phyloP scores from a whole-genome alignment of 2,888 invertebrate genomes.

The Drosophila colorata region DNA sequence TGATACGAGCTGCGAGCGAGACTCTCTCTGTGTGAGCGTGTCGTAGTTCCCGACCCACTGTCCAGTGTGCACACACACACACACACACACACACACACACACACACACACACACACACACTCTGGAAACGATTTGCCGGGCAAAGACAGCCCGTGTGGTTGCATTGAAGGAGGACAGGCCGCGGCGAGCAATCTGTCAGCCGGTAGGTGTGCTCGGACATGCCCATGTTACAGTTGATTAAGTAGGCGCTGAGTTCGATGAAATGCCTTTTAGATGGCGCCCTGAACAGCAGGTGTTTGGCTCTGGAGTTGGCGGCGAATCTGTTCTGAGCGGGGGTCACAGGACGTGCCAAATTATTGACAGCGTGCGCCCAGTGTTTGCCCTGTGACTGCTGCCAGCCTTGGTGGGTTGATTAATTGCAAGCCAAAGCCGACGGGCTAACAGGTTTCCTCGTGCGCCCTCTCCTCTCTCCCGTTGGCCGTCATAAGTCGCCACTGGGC shows the following conservation, averaged over 20 bases:
- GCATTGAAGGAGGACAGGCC: slow-evolving; percentile 1
- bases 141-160: slow-evolving; percentile 8
- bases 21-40: background rate
- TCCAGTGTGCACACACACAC: background rate
- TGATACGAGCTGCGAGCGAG: slow-evolving; percentile 58
- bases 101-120: slow-evolving; percentile 4
- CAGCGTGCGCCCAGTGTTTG: slow-evolving; percentile 46
- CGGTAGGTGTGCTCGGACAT: slow-evolving; percentile 71
- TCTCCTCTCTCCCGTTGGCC: too few relatives aligned
- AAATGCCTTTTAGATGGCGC: slow-evolving; percentile 73
- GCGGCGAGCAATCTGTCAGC: slow-evolving; percentile 59
- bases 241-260: slow-evolving; percentile 80
- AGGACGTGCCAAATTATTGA: slow-evolving; percentile 79
- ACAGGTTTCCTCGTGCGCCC: slow-evolving; percentile 19
- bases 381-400: slow-evolving; percentile 24
- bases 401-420: slow-evolving; percentile 71
- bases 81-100: slow-evolving; percentile 2
- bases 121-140: background rate
- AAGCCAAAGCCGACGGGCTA: slow-evolving; percentile 55
- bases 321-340: too few relatives aligned
- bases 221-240: slow-evolving; percentile 75
- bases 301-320: too few relatives aligned
- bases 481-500: slow-evolving; percentile 57
- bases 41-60: too few relatives aligned
- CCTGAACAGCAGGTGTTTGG: slow-evolving; percentile 39